Evolutionary conservation across 2,888 invertebrate genomes (phyloP).

Genomic region (Drosophila suboccidentalis): DNA sequence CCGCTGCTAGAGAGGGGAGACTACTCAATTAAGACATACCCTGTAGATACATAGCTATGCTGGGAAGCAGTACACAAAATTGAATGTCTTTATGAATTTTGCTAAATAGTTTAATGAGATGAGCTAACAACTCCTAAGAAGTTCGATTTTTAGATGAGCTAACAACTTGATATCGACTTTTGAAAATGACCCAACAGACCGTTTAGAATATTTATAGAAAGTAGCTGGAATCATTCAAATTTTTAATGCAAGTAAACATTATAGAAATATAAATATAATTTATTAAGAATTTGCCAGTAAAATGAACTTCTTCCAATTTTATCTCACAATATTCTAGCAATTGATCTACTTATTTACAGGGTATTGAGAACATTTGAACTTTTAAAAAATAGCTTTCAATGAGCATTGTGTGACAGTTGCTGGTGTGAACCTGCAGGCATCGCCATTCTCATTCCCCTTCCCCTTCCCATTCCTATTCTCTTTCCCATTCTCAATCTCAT

Average conservation of each 20-base stretch:
- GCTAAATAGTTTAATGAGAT: background rate
- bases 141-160: background rate
- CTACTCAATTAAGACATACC: constrained; percentile 7
- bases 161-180: too few species aligned
- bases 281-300: too few species aligned
- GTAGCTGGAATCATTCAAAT: too few species aligned
- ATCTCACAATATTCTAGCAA: background rate
- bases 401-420: constrained; percentile 49
- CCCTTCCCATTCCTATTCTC: constrained; percentile 39
- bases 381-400: constrained; percentile 51
- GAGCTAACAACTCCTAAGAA: too few species aligned
- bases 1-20: background rate
- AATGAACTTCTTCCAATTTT: background rate
- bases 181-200: too few species aligned
- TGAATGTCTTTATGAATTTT: background rate
- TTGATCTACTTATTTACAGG: constrained; percentile 8
- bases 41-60: background rate
- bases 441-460: constrained; percentile 54
- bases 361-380: constrained; percentile 20
- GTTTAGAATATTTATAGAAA: too few species aligned
- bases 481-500: constrained; percentile 42
- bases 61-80: background rate
- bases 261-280: too few species aligned
- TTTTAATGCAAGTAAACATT: too few species aligned
- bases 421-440: constrained; percentile 67